These are phyloP conservation scores for Dermochelys coriacea DNA, from an alignment of 2,797 vertebrate genomes.

Conservation along the genomic window DNA sequence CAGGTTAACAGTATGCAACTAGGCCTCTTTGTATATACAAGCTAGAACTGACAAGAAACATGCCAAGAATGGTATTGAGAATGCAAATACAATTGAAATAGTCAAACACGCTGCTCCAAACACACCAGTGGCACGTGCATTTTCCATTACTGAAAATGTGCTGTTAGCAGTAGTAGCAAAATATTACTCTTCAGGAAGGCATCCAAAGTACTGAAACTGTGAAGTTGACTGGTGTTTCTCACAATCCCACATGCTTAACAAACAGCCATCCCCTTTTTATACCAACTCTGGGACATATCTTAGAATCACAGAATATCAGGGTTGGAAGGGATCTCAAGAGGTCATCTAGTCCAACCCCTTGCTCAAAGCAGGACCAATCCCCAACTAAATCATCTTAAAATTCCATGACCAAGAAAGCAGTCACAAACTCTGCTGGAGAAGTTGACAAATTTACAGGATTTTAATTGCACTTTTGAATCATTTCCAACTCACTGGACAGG, in stretches of 20 bases:
- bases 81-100: neutral
- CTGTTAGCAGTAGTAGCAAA: neutral
- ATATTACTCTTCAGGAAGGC: neutral
- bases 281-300: neutral
- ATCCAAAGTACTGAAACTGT: neutral
- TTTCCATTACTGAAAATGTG: neutral
- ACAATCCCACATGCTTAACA: neutral
- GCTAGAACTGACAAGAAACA: neutral
- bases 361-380: too few relatives aligned
- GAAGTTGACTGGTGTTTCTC: neutral
- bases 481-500: neutral
- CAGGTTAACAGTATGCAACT: neutral
- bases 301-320: too few relatives aligned
- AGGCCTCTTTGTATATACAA: neutral
- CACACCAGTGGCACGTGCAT: neutral
- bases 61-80: rapidly evolving
- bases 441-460: neutral
- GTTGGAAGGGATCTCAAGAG: too few relatives aligned
- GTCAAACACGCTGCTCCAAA: neutral
- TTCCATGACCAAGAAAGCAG: neutral
- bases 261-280: neutral
- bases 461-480: neutral
- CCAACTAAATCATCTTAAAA: neutral
- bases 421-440: neutral
- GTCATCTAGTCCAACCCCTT: too few relatives aligned